Evolutionary conservation across 2,113 vertebrate species (phyloP).

Genomic region (Puntigrus tetrazona): DNA sequence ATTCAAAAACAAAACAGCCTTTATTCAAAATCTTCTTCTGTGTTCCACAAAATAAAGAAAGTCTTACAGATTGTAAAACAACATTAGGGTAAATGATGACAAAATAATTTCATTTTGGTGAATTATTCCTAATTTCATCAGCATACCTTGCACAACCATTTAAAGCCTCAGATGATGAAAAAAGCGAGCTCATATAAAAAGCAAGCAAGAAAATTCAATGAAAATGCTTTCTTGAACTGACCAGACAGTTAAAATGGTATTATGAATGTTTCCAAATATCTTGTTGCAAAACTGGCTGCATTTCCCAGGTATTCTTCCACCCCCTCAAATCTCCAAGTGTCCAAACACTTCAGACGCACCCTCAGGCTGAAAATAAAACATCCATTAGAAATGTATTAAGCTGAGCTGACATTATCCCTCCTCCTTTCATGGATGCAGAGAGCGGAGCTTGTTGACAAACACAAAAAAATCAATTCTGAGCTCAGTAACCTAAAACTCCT

Average conservation of each 20-base stretch:
- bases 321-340: slow-evolving; percentile 58
- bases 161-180: background rate
- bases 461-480: slow-evolving; percentile 26
- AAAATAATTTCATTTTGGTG: background rate
- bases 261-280: slow-evolving; percentile 31
- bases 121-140: background rate
- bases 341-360: slow-evolving; percentile 57
- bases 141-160: background rate
- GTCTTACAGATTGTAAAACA: background rate
- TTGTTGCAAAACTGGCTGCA: slow-evolving; percentile 58
- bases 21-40: background rate
- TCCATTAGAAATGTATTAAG: slow-evolving; percentile 64
- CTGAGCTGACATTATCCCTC: slow-evolving; percentile 34
- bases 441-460: background rate
- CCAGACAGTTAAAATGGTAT: background rate
- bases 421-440: slow-evolving; percentile 4
- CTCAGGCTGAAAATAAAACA: slow-evolving; percentile 67
- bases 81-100: background rate
- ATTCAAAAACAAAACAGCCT: background rate
- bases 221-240: background rate
- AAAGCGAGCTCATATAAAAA: background rate
- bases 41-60: background rate
- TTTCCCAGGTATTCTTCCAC: slow-evolving; percentile 59
- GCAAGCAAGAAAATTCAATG: background rate
- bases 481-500: background rate